Evolutionary conservation across 2,113 vertebrate genomes (phyloP).

Genomic region (Sterrhoptilus dennistouni): DNA sequence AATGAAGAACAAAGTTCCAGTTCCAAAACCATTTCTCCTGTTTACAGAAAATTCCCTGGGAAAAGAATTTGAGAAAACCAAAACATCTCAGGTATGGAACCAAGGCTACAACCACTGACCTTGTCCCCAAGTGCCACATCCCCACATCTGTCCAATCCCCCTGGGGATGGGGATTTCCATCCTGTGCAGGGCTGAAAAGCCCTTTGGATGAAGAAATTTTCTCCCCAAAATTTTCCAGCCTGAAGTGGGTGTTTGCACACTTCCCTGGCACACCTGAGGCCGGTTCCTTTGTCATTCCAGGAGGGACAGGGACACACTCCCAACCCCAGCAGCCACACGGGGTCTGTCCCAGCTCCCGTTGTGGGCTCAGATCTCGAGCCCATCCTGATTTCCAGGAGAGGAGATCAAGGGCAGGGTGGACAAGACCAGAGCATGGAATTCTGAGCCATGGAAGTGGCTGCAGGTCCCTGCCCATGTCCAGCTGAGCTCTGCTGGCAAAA

Average conservation of each 20-base stretch:
- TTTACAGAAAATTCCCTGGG: too few relatives aligned
- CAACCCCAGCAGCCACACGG: background rate
- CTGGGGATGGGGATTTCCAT: background rate
- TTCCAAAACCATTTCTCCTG: too few relatives aligned
- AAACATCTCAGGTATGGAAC: too few relatives aligned
- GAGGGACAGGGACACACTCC: background rate
- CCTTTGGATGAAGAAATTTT: background rate
- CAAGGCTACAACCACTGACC: too few relatives aligned
- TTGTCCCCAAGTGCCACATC: background rate
- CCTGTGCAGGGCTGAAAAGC: background rate
- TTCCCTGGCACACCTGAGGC: background rate
- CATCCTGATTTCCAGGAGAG: background rate
- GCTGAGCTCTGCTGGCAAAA: background rate
- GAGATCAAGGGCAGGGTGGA: background rate
- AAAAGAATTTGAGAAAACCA: too few relatives aligned
- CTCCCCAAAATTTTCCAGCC: background rate
- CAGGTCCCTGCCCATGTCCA: background rate
- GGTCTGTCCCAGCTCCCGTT: background rate
- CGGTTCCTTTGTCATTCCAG: background rate
- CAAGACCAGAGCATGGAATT: background rate
- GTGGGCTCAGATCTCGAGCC: background rate
- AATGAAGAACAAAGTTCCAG: too few relatives aligned
- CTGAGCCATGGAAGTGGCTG: background rate
- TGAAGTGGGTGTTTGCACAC: background rate
- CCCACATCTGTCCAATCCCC: too few relatives aligned